These are phyloP conservation scores for Leucania comma DNA, from an alignment of 2,888 invertebrate species.

Conservation along the genomic window DNA sequence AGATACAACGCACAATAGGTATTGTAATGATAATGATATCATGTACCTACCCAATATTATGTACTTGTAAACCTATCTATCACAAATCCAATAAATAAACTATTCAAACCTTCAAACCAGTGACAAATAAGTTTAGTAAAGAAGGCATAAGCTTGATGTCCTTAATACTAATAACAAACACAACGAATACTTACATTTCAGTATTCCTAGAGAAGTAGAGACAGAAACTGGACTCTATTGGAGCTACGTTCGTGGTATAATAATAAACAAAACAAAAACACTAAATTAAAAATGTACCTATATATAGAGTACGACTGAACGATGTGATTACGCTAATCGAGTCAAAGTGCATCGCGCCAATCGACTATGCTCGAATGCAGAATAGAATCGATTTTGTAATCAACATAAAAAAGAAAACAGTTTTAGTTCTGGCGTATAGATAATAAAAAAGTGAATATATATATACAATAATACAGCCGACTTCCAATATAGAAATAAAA, in stretches of 20 bases:
- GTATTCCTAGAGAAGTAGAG: neutral
- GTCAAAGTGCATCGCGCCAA: neutral
- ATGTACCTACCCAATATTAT: neutral
- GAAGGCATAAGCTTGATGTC: neutral
- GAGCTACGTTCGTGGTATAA: neutral
- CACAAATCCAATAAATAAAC: neutral
- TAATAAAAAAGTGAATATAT: no score
- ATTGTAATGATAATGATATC: neutral
- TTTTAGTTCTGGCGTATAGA: neutral
- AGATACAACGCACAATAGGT: neutral
- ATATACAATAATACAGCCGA: no score
- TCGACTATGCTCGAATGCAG: conserved; percentile 17
- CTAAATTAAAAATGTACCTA: neutral
- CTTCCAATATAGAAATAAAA: no score
- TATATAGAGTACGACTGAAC: neutral
- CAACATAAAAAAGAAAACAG: neutral
- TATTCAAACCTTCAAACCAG: neutral
- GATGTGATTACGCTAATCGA: conserved; percentile 1
- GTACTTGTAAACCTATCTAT: no score
- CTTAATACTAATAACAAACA: neutral
- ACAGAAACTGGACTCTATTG: neutral
- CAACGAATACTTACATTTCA: conserved; percentile 22
- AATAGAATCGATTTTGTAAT: neutral
- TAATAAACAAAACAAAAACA: no score
- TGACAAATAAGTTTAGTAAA: no score